These are phyloP conservation scores for Laticauda colubrina DNA, from an alignment of 2,113 vertebrate genomes.

Conservation along the genomic window DNA sequence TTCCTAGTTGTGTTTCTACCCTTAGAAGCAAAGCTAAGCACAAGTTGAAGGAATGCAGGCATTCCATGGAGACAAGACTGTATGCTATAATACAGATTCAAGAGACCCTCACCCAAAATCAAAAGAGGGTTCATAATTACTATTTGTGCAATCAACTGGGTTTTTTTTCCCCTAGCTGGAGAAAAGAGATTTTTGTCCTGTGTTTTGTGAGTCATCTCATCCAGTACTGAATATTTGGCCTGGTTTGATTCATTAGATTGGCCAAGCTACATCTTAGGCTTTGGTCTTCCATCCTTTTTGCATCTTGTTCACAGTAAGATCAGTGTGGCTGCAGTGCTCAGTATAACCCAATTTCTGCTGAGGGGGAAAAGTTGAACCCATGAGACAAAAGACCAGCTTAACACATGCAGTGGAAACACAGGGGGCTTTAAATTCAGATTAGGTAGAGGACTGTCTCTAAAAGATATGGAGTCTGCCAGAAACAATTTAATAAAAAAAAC, in stretches of 20 bases:
- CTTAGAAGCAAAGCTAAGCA: neutral
- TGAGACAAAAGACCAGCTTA: neutral
- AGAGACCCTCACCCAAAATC: neutral
- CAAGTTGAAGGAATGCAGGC: neutral
- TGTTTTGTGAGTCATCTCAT: neutral
- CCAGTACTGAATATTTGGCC: neutral
- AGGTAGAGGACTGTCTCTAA: neutral
- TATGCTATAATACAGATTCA: neutral
- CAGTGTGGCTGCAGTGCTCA: neutral
- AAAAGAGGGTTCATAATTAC: neutral
- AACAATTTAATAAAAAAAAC: neutral
- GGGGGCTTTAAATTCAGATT: neutral
- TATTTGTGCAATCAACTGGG: neutral
- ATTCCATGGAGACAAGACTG: neutral
- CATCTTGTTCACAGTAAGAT: neutral
- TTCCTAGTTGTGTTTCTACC: neutral
- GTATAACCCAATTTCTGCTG: neutral
- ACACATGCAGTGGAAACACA: neutral
- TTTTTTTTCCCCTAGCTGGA: neutral
- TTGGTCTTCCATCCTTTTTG: neutral
- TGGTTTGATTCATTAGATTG: neutral
- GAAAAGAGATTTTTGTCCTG: neutral
- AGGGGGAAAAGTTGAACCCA: neutral
- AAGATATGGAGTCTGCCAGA: neutral
- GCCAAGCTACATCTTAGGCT: neutral